phyloP scores from a whole-genome alignment of 2,888 invertebrate species.

The Pycnomerus fuliginosus region DNA sequence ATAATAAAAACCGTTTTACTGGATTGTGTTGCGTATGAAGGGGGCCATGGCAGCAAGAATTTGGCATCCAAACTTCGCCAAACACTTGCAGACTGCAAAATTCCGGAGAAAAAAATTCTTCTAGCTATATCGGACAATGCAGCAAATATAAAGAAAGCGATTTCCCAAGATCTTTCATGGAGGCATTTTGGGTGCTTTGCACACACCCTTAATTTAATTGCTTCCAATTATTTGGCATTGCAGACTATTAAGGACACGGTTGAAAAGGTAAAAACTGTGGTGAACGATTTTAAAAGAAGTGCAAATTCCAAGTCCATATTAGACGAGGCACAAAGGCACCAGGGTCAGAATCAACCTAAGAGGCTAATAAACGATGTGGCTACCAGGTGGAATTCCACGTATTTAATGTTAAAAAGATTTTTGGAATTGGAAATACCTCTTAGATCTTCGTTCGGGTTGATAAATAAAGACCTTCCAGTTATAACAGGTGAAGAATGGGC shows the following conservation, averaged over 20 bases:
- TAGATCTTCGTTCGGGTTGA: conserved; percentile 17
- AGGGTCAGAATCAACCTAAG: conserved; percentile 10
- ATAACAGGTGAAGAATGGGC: conserved; percentile 9
- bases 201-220: conserved; percentile 36
- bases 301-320: conserved; percentile 17
- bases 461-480: conserved; percentile 10
- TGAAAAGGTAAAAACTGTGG: conserved; percentile 25
- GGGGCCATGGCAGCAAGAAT: conserved; percentile 29
- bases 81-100: conserved; percentile 21
- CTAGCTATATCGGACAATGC: conserved; percentile 35
- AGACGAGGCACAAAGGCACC: conserved; percentile 13
- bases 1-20: conserved; percentile 25
- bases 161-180: conserved; percentile 28
- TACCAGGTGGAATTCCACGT: conserved; percentile 22
- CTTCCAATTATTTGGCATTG: conserved; percentile 30
- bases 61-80: conserved; percentile 15
- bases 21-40: conserved; percentile 24
- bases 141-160: conserved; percentile 33
- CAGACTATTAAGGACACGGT: conserved; percentile 15
- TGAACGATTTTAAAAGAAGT: conserved; percentile 22
- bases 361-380: conserved; percentile 27
- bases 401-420: conserved; percentile 13
- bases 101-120: conserved; percentile 30
- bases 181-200: conserved; percentile 36
- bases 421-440: conserved; percentile 12